phyloP scores from a whole-genome alignment of 2,888 invertebrate genomes.

The Eupithecia inturbata region DNA sequence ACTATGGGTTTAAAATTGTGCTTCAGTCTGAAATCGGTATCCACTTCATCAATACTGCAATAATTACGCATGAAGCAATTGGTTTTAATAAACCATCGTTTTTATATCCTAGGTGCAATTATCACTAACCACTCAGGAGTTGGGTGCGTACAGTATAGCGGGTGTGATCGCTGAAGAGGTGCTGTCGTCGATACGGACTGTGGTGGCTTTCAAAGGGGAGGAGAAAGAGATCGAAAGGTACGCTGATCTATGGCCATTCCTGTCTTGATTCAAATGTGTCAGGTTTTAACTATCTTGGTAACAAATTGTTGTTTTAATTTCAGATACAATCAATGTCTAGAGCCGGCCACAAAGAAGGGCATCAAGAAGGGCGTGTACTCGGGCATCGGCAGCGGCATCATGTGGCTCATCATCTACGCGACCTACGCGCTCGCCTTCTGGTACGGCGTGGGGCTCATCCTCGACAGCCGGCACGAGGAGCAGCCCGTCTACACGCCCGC shows the following conservation, averaged over 20 bases:
- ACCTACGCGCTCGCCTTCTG: slow-evolving; percentile 91
- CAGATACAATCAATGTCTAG: slow-evolving; percentile 81
- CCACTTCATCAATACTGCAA: not conserved
- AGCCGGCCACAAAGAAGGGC: slow-evolving; percentile 87
- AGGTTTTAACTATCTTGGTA: not conserved
- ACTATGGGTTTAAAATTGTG: too few relatives aligned
- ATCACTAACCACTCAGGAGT: slow-evolving; percentile 86
- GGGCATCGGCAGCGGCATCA: slow-evolving; percentile 87
- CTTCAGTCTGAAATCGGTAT: not conserved
- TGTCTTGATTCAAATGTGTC: not conserved
- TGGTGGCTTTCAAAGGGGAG: slow-evolving; percentile 91
- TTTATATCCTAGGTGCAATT: slow-evolving; percentile 83
- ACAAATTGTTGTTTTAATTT: slow-evolving; percentile 7
- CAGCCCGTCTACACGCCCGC: slow-evolving; percentile 87
- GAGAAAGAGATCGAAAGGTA: slow-evolving; percentile 85
- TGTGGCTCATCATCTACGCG: slow-evolving; percentile 90
- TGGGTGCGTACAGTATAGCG: slow-evolving; percentile 89
- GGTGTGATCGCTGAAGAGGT: slow-evolving; percentile 92
- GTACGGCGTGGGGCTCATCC: slow-evolving; percentile 90
- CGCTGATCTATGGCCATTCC: not conserved
- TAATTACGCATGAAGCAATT: too few relatives aligned
- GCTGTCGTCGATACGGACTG: slow-evolving; percentile 88
- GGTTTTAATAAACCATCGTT: not conserved
- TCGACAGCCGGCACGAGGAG: slow-evolving; percentile 84
- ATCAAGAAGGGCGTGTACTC: slow-evolving; percentile 86